Percentiles rank a stretch among this genome's conserved stretches.
These are phyloP conservation scores for Cygnus buccinator DNA, from an alignment of 2,113 vertebrate genomes.

Conservation along the genomic window DNA sequence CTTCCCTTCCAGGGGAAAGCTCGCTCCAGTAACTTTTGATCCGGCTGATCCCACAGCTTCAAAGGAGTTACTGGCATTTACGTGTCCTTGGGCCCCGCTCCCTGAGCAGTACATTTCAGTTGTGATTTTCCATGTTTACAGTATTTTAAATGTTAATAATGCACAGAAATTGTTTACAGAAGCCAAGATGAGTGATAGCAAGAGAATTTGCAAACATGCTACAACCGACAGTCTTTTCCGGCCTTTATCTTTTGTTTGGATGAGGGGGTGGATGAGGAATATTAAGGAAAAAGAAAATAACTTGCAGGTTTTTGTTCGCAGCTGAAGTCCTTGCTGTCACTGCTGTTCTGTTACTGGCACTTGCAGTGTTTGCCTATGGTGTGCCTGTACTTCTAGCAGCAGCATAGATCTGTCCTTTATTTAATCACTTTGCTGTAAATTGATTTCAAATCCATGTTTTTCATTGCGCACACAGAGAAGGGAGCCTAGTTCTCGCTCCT, in stretches of 20 bases:
- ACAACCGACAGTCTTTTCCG: neutral
- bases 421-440: neutral
- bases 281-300: neutral
- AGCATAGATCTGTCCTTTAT: neutral
- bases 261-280: neutral
- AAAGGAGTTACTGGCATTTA: slow-evolving; percentile 25
- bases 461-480: neutral
- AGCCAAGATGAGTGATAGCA: neutral
- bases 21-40: slow-evolving; percentile 1
- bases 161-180: slow-evolving; percentile 12
- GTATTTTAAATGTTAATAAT: neutral
- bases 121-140: slow-evolving; percentile 1
- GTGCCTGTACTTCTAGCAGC: neutral
- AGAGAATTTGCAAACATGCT: slow-evolving; percentile 29
- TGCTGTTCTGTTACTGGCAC: neutral
- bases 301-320: slow-evolving; percentile 9
- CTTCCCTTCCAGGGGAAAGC: slow-evolving; percentile 30
- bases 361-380: neutral
- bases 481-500: neutral
- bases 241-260: neutral
- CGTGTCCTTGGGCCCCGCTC: neutral
- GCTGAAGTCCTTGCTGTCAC: neutral
- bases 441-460: neutral
- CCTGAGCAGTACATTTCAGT: neutral
- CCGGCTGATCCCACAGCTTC: slow-evolving; percentile 33